Percentiles rank a stretch among this genome's conserved stretches.
Conservation (phyloP, 2,113 vertebrate genomes). For the Archocentrus centrarchus region DNA sequence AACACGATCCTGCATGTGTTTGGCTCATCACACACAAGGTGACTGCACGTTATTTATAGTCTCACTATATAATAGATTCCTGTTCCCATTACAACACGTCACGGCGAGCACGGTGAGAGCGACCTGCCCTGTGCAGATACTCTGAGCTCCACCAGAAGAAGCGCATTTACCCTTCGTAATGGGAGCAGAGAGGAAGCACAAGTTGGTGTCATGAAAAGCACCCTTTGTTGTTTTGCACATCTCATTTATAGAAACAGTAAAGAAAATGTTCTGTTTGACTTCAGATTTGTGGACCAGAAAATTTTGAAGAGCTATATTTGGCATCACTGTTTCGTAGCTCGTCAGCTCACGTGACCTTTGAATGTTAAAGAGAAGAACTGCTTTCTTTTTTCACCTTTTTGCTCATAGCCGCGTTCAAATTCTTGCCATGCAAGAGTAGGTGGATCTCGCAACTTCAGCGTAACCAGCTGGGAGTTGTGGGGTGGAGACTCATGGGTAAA, state of each 20-base stretch:
- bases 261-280: background rate
- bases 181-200: background rate
- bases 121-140: no score
- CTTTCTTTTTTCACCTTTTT: slow-evolving; percentile 24
- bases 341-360: background rate
- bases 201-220: background rate
- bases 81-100: fast-evolving
- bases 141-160: no score
- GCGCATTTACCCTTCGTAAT: no score
- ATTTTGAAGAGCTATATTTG: background rate
- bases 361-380: slow-evolving; percentile 53
- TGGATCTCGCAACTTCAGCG: slow-evolving; percentile 79
- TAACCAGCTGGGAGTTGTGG: slow-evolving; percentile 84
- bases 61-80: background rate
- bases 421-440: slow-evolving; percentile 79
- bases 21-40: background rate
- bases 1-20: background rate
- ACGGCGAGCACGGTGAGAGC: background rate
- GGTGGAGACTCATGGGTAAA: slow-evolving; percentile 83
- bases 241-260: fast-evolving
- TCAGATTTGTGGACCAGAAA: background rate
- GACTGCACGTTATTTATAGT: background rate
- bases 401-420: slow-evolving; percentile 74
- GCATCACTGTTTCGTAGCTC: background rate
- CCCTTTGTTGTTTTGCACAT: background rate